phyloP scores from a whole-genome alignment of 2,888 invertebrate species.

The Xylophagus ater region DNA sequence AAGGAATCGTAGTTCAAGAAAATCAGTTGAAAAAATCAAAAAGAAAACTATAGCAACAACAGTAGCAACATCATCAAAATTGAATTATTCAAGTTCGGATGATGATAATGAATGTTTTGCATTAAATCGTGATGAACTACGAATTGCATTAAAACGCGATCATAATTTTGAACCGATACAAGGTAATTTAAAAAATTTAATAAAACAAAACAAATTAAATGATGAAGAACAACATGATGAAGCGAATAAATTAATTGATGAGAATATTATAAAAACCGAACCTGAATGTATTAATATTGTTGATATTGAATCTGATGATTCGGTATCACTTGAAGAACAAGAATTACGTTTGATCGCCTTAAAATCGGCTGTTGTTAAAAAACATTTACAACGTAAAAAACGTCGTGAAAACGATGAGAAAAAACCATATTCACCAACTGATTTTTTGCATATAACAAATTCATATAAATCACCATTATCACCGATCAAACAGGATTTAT shows the following conservation, averaged over 20 bases:
- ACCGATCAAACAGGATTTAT: too few relatives aligned
- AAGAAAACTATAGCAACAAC: slow-evolving; percentile 8
- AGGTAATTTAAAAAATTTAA: slow-evolving; percentile 5
- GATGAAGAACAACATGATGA: background rate
- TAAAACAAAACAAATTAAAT: background rate
- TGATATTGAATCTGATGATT: slow-evolving; percentile 12
- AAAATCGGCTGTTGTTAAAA: slow-evolving; percentile 35
- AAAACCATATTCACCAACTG: slow-evolving; percentile 37
- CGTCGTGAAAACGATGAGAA: slow-evolving; percentile 27
- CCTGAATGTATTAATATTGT: slow-evolving; percentile 8
- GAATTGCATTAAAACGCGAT: slow-evolving; percentile 24
- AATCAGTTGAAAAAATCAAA: slow-evolving; percentile 1
- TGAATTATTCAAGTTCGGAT: slow-evolving; percentile 11
- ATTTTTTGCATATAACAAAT: slow-evolving; percentile 27
- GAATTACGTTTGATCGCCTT: slow-evolving; percentile 35
- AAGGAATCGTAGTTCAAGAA: slow-evolving; percentile 1
- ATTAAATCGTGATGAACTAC: slow-evolving; percentile 28
- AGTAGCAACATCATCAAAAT: slow-evolving; percentile 9
- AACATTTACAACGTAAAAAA: slow-evolving; percentile 33
- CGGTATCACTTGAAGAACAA: slow-evolving; percentile 24
- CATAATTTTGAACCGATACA: slow-evolving; percentile 5
- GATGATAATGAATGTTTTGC: slow-evolving; percentile 19
- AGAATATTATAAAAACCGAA: slow-evolving; percentile 5
- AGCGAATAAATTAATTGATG: background rate
- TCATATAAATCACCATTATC: too few relatives aligned